phyloP scores from a whole-genome alignment of 2,888 invertebrate genomes.

The Philonicus albiceps region DNA sequence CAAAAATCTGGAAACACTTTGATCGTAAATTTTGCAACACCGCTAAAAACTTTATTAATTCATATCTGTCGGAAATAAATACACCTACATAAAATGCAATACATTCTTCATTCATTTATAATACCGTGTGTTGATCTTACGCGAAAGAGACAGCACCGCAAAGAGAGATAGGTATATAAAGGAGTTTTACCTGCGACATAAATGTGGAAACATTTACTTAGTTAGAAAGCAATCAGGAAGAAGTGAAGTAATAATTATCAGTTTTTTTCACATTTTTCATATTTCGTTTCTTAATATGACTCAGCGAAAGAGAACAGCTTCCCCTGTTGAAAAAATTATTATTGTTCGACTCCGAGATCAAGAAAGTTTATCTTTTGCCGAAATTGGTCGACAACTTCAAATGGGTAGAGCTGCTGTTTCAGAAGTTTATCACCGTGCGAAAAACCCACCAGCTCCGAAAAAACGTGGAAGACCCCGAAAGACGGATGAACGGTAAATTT shows the following conservation, averaged over 20 bases:
- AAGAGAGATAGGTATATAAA: no score
- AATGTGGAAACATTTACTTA: neutral
- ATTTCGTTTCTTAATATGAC: neutral
- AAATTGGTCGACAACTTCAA: neutral
- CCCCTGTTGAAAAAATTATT: neutral
- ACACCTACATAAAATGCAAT: no score
- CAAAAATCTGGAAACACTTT: no score
- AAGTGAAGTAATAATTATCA: neutral
- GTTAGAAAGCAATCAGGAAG: neutral
- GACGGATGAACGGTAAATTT: neutral
- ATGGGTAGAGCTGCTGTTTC: neutral
- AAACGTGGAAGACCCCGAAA: neutral
- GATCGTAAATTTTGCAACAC: no score
- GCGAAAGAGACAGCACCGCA: no score
- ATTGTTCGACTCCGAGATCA: neutral
- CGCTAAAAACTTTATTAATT: no score
- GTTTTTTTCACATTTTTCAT: neutral
- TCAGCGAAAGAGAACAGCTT: neutral
- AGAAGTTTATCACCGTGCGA: neutral
- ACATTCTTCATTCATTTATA: no score
- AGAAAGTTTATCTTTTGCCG: neutral
- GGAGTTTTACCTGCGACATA: no score
- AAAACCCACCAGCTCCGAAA: neutral
- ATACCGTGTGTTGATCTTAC: no score
- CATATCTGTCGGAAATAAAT: no score